Evolutionary conservation across 1,140 invertebrate genomes (phyloP).

Genomic region (Sminthurinus signatus): DNA sequence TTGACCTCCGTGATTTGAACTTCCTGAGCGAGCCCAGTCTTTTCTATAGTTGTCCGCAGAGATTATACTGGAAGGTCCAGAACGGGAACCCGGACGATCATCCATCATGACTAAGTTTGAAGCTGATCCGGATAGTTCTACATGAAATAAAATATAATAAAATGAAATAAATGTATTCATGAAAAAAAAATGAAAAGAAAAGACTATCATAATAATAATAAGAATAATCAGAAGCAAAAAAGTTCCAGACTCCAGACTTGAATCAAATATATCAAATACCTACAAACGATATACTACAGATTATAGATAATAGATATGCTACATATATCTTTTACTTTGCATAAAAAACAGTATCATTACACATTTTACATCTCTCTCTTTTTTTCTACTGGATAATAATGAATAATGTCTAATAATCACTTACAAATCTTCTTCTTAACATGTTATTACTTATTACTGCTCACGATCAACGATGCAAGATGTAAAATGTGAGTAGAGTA

Average conservation of each 20-base stretch:
- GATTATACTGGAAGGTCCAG: conserved; percentile 34
- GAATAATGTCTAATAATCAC: too few relatives aligned
- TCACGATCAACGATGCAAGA: too few relatives aligned
- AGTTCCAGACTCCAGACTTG: neutral
- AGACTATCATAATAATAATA: neutral
- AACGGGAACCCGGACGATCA: conserved; percentile 31
- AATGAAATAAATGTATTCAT: neutral
- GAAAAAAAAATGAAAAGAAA: neutral
- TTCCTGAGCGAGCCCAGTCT: conserved; percentile 48
- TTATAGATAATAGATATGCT: too few relatives aligned
- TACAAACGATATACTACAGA: too few relatives aligned
- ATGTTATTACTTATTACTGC: too few relatives aligned
- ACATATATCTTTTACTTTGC: too few relatives aligned
- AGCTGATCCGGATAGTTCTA: conserved; percentile 35
- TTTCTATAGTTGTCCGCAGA: conserved; percentile 49
- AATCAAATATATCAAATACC: neutral
- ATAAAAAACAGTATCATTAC: too few relatives aligned
- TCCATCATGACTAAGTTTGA: conserved; percentile 30
- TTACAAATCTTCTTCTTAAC: too few relatives aligned
- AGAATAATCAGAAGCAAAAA: neutral
- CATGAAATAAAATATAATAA: conserved; percentile 6
- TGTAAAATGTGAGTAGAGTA: too few relatives aligned
- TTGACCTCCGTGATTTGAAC: conserved; percentile 22
- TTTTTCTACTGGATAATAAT: too few relatives aligned
- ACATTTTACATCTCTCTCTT: too few relatives aligned